Base-by-base conservation (phyloP, 2,888 invertebrate genomes). In the Eristalis pertinax region DNA sequence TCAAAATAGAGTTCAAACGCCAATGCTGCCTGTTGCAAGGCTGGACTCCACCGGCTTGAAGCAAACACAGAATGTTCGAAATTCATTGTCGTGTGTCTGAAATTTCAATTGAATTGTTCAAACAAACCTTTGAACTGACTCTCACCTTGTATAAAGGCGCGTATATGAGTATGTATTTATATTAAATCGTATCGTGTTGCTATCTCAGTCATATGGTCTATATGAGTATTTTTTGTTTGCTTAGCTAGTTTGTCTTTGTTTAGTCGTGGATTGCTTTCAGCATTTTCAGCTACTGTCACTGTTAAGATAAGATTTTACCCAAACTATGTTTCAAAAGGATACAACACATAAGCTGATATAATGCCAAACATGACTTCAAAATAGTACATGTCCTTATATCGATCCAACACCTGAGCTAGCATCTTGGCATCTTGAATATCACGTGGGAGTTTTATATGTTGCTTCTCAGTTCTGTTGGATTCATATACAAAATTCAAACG, bases 381-480 rank as follows among this genome's bases (percentile, higher is more conserved):
- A 93, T 96, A 99, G 94, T 99, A 97, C 92, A 96, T 96, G 89
- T 98, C 97, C 93, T 98, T 99, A 93, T 99, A 99, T 89, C 96
- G 95, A 92, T 97, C 97, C 90, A 99, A 94, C 63, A 99, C 96
- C 92, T 96, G 95, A 86, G 99, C 99, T 89, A 99, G 94, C 91
- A 97, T 95, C 94, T 99, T 99, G 38, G 99, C 99, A 94, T 99
- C 99, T 92, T 99, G 98, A 90, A 99, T 96, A 93, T 98, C 96
- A 94, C 96, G 95, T 74, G 99, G 99, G 89, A 99, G 93, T 94
- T 97, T 98, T 89, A 99, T 94, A 93, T 97, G 95, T 91, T 96
- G 94, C 91, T 95, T 95, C 93, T 99, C 99, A 90, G 96, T 95
- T 86, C 98, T 98, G 89, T 65, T 50, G 22, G 56, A 85, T 86